Conservation (phyloP, 35 echinoderm and acorn worm species). For the Eucidaris tribuloides region DNA sequence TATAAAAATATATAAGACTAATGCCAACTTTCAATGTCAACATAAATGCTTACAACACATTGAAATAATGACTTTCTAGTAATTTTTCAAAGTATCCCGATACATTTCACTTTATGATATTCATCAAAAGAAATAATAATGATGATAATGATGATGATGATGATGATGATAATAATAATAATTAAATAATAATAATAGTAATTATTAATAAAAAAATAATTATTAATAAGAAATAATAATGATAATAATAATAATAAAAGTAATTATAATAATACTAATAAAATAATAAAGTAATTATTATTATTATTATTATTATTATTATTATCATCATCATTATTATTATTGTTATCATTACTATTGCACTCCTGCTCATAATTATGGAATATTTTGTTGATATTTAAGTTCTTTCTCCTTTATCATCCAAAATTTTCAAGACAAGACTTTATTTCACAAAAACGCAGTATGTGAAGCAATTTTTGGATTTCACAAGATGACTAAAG, state of each 20-base stretch:
- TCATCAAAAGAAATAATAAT: not conserved
- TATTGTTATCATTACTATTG: too few relatives aligned
- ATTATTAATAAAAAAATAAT: not conserved
- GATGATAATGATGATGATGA: conserved; percentile 5
- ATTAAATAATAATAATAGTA: not conserved
- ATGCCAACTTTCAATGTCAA: too few relatives aligned
- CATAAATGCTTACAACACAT: not conserved
- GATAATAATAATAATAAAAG: too few relatives aligned
- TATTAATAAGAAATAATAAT: not conserved
- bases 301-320: not conserved
- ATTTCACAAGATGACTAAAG: too few relatives aligned
- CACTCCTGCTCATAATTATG: too few relatives aligned
- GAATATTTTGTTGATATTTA: too few relatives aligned
- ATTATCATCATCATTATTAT: not conserved
- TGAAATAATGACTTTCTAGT: not conserved
- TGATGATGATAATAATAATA: not conserved
- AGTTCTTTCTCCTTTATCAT: too few relatives aligned
- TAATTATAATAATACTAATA: not conserved
- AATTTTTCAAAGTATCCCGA: not conserved
- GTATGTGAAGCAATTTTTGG: too few relatives aligned
- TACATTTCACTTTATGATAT: not conserved
- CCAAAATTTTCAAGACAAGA: too few relatives aligned
- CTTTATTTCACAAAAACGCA: too few relatives aligned
- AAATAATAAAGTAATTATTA: too few relatives aligned
- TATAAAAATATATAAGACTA: not conserved